Evolutionary conservation across 2,888 invertebrate genomes (phyloP).

Genomic region (Crepidodera aurea): DNA sequence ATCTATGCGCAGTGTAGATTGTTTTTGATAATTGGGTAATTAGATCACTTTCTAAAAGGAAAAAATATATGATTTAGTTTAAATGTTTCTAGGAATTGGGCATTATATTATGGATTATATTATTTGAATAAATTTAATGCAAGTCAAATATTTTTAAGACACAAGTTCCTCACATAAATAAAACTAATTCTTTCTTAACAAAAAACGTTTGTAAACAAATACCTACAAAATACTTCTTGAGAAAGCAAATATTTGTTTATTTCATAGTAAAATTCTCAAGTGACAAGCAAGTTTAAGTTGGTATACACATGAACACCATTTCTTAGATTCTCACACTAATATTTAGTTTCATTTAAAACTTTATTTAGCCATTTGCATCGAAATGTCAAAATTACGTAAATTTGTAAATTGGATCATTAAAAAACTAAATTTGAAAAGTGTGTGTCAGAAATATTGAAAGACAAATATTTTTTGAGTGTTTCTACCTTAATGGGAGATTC

Average conservation of each 20-base stretch:
- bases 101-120: no score
- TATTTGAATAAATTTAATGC: no score
- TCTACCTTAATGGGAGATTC: no score
- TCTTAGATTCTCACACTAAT: slow-evolving; percentile 36
- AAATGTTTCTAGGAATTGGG: no score
- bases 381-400: slow-evolving; percentile 29
- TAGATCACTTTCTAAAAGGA: no score
- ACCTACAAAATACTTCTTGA: slow-evolving; percentile 24
- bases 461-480: no score
- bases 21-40: no score
- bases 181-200: slow-evolving; percentile 12
- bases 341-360: slow-evolving; percentile 34
- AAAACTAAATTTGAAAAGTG: background rate
- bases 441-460: no score
- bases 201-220: slow-evolving; percentile 24
- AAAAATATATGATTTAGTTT: no score
- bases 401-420: slow-evolving; percentile 4
- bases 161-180: background rate
- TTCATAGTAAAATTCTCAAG: slow-evolving; percentile 29
- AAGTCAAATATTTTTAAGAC: background rate
- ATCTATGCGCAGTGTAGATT: no score
- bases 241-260: slow-evolving; percentile 31
- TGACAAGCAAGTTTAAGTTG: slow-evolving; percentile 30
- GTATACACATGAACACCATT: slow-evolving; percentile 31
- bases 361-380: slow-evolving; percentile 35